These are phyloP conservation scores for Argyrosomus japonicus DNA, from an alignment of 2,113 vertebrate genomes.

Conservation along the genomic window DNA sequence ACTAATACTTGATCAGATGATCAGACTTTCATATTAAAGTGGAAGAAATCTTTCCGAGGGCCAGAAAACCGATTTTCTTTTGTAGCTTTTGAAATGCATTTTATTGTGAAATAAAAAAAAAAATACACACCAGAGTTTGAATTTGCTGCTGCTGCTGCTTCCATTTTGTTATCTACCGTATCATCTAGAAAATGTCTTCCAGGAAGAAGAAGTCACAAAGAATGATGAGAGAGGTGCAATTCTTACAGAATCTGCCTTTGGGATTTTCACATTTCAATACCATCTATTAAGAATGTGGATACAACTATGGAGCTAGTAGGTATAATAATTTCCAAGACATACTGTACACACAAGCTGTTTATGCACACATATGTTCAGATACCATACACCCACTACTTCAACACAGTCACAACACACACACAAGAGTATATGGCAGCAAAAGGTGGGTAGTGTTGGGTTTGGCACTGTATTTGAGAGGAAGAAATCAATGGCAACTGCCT, in stretches of 20 bases:
- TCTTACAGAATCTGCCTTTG: neutral
- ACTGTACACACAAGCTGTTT: neutral
- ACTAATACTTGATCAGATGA: neutral
- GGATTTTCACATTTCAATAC: neutral
- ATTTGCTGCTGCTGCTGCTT: neutral
- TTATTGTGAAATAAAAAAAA: neutral
- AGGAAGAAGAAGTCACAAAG: neutral
- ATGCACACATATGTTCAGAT: neutral
- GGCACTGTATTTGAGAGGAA: slow-evolving; percentile 13
- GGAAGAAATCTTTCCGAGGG: neutral
- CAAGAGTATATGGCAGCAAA: neutral
- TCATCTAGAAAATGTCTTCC: neutral
- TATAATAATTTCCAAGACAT: slow-evolving; percentile 4
- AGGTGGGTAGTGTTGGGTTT: neutral
- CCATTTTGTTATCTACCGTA: neutral
- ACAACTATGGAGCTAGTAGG: neutral
- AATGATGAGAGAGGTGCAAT: neutral
- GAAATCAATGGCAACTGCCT: slow-evolving; percentile 29
- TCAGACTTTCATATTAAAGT: neutral
- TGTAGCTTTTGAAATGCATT: neutral
- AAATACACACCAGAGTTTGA: neutral
- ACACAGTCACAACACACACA: slow-evolving; percentile 1
- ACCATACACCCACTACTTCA: neutral
- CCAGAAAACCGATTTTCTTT: neutral
- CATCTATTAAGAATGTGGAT: neutral